phyloP scores from a whole-genome alignment of 2,113 vertebrate species.

The Podarcis raffonei region DNA sequence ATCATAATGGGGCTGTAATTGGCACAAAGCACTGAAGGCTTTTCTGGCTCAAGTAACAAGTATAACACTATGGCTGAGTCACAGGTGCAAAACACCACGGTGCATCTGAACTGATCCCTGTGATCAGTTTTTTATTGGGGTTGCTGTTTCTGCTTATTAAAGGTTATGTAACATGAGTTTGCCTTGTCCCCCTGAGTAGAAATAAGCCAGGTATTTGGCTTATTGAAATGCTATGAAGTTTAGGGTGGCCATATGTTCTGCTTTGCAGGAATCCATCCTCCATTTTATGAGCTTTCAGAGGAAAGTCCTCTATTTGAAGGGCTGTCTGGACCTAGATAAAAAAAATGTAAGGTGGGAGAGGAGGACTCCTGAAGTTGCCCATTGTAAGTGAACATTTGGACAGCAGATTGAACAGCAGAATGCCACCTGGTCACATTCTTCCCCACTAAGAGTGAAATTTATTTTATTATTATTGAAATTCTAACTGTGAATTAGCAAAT shows the following conservation, averaged over 20 bases:
- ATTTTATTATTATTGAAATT: neutral
- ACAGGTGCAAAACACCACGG: neutral
- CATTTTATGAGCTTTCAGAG: neutral
- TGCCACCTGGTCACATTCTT: neutral
- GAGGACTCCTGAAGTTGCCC: neutral
- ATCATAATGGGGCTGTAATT: slow-evolving; percentile 36
- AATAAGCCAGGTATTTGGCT: neutral
- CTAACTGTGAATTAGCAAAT: neutral
- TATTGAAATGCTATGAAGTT: slow-evolving; percentile 2
- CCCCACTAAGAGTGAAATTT: neutral
- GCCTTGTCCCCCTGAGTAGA: neutral
- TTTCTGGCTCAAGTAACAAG: neutral
- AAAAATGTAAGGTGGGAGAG: neutral
- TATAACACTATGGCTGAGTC: neutral
- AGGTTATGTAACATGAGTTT: neutral
- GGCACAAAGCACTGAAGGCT: slow-evolving; percentile 7
- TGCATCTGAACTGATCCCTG: neutral
- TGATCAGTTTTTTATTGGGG: neutral
- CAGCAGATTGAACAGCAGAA: neutral
- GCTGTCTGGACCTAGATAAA: neutral
- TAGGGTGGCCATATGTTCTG: neutral
- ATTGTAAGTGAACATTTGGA: neutral
- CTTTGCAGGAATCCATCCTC: neutral
- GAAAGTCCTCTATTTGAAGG: neutral
- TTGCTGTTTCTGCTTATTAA: slow-evolving; percentile 1